Evolutionary conservation across 2,113 vertebrate species (phyloP), one percentile per base, ranked within the genome.

Genomic region (Ailurus styani): DNA sequence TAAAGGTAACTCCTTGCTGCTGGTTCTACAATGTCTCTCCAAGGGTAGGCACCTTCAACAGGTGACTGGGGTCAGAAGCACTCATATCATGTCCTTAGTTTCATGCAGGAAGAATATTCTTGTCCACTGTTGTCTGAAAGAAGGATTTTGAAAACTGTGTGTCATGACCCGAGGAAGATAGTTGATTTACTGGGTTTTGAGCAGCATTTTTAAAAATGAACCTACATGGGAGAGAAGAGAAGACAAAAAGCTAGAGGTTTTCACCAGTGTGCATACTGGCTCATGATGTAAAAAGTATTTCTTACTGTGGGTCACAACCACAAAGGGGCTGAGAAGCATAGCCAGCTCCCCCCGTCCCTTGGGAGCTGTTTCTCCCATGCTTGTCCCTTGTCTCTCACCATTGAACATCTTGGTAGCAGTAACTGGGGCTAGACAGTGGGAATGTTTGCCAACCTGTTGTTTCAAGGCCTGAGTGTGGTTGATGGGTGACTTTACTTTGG

Each of bases 281-380:
- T 40, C 4, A 1, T 29, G 47, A 45, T 25, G 14, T n/a, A 27
- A 47, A 57, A 92, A 64, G 29, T 29, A 4, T 83, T 34, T 92
- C 78, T 57, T 8, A 3, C 4, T 8, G 21, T 10, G 64, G 29
- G 31, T 70, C 79, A n/a, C 37, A 47, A n/a, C 20, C 34, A 55
- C 29, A 14, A 62, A 60, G 42, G 37, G 9, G 9, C 10, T 62
- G 31, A 29, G 47, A 11, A 23, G 34, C 50, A 18, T 0, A 5
- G 64, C 37, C 78, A 3, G 4, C 18, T 20, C 0, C 42, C 8
- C n/a, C 3, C 1, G 8, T 60, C 5, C 23, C 29, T 17, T 1
- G 7, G 21, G 1, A 37, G 5, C 2, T 0, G 17, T 10, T 29
- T 55, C 73, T 70, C 50, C 55, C 5, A 0, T 2, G 29, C 21